A percentile compares a stretch with the other conserved stretches of the same genome.
Conservation (phyloP, 2,888 invertebrate species). For the Rhorus exstirpatorius region DNA sequence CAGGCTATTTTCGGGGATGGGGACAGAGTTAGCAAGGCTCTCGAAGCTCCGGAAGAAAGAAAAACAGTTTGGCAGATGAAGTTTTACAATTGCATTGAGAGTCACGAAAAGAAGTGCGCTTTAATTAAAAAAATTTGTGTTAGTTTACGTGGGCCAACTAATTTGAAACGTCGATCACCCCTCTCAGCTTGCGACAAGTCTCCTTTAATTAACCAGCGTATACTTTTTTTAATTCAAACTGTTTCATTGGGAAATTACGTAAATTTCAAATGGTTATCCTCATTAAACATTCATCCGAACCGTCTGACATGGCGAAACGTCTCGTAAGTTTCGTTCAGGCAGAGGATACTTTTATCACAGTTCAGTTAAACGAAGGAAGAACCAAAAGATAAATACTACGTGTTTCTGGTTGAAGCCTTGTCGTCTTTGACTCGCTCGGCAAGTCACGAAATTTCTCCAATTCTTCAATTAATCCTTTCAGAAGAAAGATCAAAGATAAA, state of each 20-base stretch:
- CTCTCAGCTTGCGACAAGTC: background rate
- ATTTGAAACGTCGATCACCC: slow-evolving; percentile 3
- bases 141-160: slow-evolving; percentile 1
- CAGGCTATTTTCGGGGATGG: no score
- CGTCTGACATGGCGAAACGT: slow-evolving; percentile 55
- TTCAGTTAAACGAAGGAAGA: slow-evolving; percentile 15
- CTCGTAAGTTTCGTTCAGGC: background rate
- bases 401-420: slow-evolving; percentile 14
- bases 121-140: background rate
- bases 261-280: slow-evolving; percentile 75
- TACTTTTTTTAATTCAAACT: slow-evolving; percentile 79
- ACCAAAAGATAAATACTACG: slow-evolving; percentile 33
- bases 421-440: background rate
- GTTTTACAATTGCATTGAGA: background rate
- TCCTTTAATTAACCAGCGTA: slow-evolving; percentile 36
- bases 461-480: no score
- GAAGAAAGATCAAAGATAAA: no score
- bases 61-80: background rate
- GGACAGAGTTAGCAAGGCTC: no score
- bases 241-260: slow-evolving; percentile 76
- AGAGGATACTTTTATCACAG: background rate
- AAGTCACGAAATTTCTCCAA: no score
- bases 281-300: slow-evolving; percentile 79
- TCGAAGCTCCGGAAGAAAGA: no score
- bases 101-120: background rate